Evolutionary conservation across 2,888 invertebrate genomes (phyloP), one percentile per base, ranked within the genome.

Genomic region (Eristalis pertinax): DNA sequence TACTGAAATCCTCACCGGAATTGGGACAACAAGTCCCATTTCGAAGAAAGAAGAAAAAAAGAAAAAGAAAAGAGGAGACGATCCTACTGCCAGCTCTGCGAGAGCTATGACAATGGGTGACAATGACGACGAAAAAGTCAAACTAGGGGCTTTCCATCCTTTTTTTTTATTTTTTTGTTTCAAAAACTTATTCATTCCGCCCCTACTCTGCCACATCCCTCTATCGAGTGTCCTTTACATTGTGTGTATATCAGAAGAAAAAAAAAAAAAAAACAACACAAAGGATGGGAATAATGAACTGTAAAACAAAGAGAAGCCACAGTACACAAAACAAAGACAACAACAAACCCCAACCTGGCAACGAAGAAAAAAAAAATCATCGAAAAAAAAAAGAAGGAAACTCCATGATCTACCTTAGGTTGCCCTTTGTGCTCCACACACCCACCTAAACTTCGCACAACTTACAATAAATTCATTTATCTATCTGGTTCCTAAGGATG

Each of bases 401-500:
- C 67, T 76, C 68, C 79, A 79, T 76, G 87, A 80, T 84, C 87
- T 84, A 87, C 87, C 87, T 87, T 73, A 80, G 60, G 4, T 50
- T 4, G 84, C 76, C 75, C 84, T 80, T 83, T 87, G 41, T 86
- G 50, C 73, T 41, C 32, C 64, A 56, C 79, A 84, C 60, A 76
- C 84, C 78, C 83, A 78, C 79, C 87, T 69, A 80, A 87, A 87
- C 79, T 84, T 87, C 79, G 41, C 68, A 72, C 72, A 87, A 87
- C 87, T 80, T 84, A 87, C 87, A 84, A 84, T 87, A 87, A 87
- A 87, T 87, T 87, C 87, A 87, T 87, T 87, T 87, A 87, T 84
- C 84, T 84, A 79, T 83, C 83, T 84, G 87, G 50, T 50, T 80
- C 80, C 84, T 64, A 76, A 41, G 79, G 43, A 65, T 68, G 78